These are phyloP conservation scores for Papilio demoleus DNA, from an alignment of 2,888 invertebrate species.

Conservation along the genomic window DNA sequence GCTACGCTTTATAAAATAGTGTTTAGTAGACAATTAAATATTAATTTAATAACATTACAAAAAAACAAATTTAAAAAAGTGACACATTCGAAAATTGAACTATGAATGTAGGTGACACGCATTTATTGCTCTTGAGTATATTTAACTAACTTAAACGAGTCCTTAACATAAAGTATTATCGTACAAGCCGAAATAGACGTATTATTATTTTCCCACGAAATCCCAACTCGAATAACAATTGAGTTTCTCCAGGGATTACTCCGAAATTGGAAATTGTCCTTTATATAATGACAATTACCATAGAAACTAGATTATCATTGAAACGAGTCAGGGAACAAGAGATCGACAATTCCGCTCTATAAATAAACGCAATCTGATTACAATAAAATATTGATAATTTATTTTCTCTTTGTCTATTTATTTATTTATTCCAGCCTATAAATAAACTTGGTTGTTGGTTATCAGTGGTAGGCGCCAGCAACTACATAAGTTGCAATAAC, in stretches of 20 bases:
- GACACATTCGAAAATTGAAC: background rate
- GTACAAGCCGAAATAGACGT: background rate
- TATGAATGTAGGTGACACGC: no score
- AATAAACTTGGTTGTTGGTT: background rate
- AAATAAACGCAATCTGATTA: constrained; percentile 12
- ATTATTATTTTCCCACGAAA: constrained; percentile 1
- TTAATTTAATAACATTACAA: no score
- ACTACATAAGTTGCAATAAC: no score
- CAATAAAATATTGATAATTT: background rate
- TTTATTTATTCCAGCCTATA: background rate
- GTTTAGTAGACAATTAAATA: no score
- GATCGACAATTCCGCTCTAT: constrained; percentile 3
- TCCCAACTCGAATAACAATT: constrained; percentile 8
- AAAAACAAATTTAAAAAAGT: no score
- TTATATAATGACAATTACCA: constrained; percentile 10
- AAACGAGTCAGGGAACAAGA: constrained; percentile 1
- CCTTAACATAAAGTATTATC: background rate
- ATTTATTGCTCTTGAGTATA: no score
- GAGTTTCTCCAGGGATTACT: constrained; percentile 18
- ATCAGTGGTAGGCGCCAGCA: no score
- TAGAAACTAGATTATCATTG: constrained; percentile 18
- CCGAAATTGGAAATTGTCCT: constrained; percentile 21
- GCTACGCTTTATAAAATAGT: no score
- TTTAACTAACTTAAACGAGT: background rate
- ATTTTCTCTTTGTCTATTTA: no score